Conservation (phyloP, 2,888 invertebrate genomes). For the Trachelus iudaicus region DNA sequence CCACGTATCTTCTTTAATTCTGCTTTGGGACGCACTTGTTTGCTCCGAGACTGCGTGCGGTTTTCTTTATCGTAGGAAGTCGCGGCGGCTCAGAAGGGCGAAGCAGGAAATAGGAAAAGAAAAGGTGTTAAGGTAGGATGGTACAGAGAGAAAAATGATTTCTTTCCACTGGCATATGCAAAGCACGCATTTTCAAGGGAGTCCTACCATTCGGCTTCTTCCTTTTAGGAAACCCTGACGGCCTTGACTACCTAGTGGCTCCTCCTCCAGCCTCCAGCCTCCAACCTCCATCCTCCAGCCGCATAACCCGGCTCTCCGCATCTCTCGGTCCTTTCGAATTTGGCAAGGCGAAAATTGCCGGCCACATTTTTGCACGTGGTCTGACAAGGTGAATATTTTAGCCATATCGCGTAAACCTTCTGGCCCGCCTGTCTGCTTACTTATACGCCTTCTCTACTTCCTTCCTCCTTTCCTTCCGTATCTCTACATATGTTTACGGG, state of each 20-base stretch:
- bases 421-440: no score
- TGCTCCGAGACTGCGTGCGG: constrained; percentile 6
- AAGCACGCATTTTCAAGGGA: background rate
- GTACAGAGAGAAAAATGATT: constrained; percentile 2
- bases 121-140: constrained; percentile 1
- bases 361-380: constrained; percentile 33
- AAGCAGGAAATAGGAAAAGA: background rate
- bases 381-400: constrained; percentile 49
- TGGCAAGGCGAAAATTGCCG: constrained; percentile 38
- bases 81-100: background rate
- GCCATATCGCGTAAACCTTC: constrained; percentile 8
- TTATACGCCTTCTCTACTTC: no score
- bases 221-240: no score
- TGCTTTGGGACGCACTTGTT: background rate
- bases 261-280: constrained; percentile 16
- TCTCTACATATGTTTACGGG: no score
- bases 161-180: constrained; percentile 7
- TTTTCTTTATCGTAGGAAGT: no score
- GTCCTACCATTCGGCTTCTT: background rate
- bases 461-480: no score
- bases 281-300: constrained; percentile 15
- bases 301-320: background rate
- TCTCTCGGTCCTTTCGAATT: constrained; percentile 32
- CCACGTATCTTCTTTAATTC: no score
- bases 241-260: background rate